These are phyloP conservation scores for Xanthostigma xanthostigma DNA, from an alignment of 2,888 invertebrate genomes.

Conservation along the genomic window DNA sequence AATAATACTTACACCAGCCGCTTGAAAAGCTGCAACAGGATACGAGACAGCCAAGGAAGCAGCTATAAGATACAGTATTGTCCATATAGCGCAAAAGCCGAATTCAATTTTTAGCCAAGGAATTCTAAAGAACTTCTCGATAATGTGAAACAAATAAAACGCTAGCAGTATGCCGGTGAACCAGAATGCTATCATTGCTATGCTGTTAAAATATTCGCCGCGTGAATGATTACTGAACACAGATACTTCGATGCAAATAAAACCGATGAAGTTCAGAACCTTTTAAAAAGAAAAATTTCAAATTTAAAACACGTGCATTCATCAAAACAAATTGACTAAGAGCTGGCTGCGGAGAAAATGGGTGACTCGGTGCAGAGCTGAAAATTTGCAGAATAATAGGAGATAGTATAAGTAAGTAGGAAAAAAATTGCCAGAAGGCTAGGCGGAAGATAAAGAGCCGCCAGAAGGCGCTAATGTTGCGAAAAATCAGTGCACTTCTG, in stretches of 20 bases:
- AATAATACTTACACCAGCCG: conserved; percentile 55
- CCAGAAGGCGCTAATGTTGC: too few relatives aligned
- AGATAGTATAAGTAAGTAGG: too few relatives aligned
- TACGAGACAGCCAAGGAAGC: conserved; percentile 51
- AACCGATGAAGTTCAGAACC: conserved; percentile 57
- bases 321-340: too few relatives aligned
- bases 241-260: conserved; percentile 62
- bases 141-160: conserved; percentile 70
- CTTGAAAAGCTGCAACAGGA: conserved; percentile 41
- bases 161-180: conserved; percentile 63
- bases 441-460: too few relatives aligned
- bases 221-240: conserved; percentile 34
- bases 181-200: conserved; percentile 76
- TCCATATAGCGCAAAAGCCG: conserved; percentile 57
- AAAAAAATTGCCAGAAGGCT: too few relatives aligned
- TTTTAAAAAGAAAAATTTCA: conserved; percentile 26
- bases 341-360: too few relatives aligned
- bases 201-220: conserved; percentile 60
- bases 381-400: too few relatives aligned
- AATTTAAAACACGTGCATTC: too few relatives aligned
- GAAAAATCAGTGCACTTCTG: too few relatives aligned
- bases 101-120: conserved; percentile 80
- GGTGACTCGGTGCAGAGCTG: too few relatives aligned
- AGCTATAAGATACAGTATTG: conserved; percentile 59
- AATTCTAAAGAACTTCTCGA: conserved; percentile 71